Evolutionary conservation across 2,797 vertebrate genomes (phyloP).

Genomic region (Phalanger gymnotis): DNA sequence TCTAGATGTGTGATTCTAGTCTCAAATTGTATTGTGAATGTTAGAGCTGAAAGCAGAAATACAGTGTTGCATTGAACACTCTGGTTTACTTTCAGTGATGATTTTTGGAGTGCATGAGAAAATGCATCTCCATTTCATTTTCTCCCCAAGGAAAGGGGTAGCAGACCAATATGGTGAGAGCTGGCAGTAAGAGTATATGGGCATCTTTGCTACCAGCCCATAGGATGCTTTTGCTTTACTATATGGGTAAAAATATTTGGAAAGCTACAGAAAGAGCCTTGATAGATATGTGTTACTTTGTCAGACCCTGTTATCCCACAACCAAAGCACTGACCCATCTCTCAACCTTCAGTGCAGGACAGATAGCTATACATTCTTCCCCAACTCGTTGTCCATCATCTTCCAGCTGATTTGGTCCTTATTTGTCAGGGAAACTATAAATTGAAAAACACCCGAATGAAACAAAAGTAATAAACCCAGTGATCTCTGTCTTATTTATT

Average conservation of each 20-base stretch:
- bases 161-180: neutral
- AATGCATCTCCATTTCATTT: neutral
- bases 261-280: neutral
- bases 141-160: neutral
- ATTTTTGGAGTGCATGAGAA: constrained; percentile 1
- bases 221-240: neutral
- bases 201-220: neutral
- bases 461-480: constrained; percentile 77
- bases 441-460: constrained; percentile 78
- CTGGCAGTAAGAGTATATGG: neutral
- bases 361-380: constrained; percentile 59
- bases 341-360: constrained; percentile 68
- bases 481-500: constrained; percentile 82
- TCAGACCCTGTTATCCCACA: constrained; percentile 58
- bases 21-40: constrained; percentile 34
- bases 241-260: neutral
- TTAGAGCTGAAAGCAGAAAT: constrained; percentile 24
- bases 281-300: constrained; percentile 61
- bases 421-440: constrained; percentile 81
- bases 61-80: neutral
- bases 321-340: constrained; percentile 52
- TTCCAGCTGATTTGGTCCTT: constrained; percentile 77
- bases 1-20: constrained; percentile 27
- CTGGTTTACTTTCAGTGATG: neutral
- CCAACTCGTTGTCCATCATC: constrained; percentile 67